These are phyloP conservation scores for Podabrus alpinus DNA, from an alignment of 2,888 invertebrate genomes.

Conservation along the genomic window DNA sequence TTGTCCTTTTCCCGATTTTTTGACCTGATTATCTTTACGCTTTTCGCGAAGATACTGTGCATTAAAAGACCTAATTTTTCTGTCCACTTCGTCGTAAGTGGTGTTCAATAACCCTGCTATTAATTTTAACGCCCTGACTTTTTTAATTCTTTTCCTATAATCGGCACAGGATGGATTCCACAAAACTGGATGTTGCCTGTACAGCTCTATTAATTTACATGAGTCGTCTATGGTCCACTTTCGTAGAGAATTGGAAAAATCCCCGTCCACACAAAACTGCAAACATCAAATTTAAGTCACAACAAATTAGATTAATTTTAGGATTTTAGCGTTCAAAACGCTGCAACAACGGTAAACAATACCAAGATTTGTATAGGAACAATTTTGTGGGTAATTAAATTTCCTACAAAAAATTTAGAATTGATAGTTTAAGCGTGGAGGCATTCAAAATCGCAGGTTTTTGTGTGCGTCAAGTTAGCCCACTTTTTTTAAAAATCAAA, in stretches of 20 bases:
- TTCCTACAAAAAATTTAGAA: no score
- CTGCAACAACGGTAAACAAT: no score
- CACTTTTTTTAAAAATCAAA: no score
- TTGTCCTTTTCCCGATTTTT: not conserved
- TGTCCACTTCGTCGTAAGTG: slow-evolving; percentile 5
- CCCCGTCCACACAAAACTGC: not conserved
- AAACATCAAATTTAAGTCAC: not conserved
- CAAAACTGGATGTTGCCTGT: not conserved
- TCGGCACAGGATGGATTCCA: not conserved
- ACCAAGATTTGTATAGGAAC: no score
- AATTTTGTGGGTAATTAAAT: no score
- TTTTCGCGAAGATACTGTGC: slow-evolving; percentile 4
- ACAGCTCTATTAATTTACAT: not conserved
- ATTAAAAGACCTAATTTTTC: slow-evolving; percentile 5
- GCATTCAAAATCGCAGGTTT: no score
- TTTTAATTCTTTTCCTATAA: slow-evolving; percentile 1
- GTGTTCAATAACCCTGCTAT: slow-evolving; percentile 6
- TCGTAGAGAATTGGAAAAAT: not conserved
- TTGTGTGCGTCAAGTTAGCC: no score
- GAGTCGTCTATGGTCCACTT: not conserved
- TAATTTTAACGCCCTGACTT: not conserved
- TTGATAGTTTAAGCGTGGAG: no score
- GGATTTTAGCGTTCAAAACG: no score
- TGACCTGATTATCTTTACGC: slow-evolving; percentile 2
- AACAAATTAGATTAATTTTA: no score